These are phyloP conservation scores for Diogma glabrata DNA, from an alignment of 2,888 invertebrate species.

Conservation along the genomic window DNA sequence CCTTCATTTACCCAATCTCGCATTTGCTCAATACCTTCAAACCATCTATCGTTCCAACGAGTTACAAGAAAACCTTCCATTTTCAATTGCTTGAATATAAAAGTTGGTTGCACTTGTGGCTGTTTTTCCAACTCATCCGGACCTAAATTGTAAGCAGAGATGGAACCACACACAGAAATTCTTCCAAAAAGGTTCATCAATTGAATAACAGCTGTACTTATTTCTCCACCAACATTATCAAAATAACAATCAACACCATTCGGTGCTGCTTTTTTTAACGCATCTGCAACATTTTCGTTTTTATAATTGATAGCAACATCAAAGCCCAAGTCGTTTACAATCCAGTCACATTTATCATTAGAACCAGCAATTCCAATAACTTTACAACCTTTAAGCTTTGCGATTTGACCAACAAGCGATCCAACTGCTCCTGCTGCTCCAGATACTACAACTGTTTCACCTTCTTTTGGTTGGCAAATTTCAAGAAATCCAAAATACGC, in stretches of 20 bases:
- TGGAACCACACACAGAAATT: slow-evolving; percentile 52
- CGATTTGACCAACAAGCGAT: slow-evolving; percentile 66
- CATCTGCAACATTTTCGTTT: slow-evolving; percentile 40
- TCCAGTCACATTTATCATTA: slow-evolving; percentile 58
- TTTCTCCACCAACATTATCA: slow-evolving; percentile 60
- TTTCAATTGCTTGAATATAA: slow-evolving; percentile 46
- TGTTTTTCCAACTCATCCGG: slow-evolving; percentile 13
- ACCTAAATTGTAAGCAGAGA: slow-evolving; percentile 50
- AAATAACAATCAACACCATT: slow-evolving; percentile 64
- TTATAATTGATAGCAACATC: slow-evolving; percentile 64
- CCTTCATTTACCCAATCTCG: slow-evolving; percentile 52
- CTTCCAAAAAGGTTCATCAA: slow-evolving; percentile 52
- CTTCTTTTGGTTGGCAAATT: slow-evolving; percentile 55
- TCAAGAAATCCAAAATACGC: slow-evolving; percentile 65
- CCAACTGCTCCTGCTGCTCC: slow-evolving; percentile 73
- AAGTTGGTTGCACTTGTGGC: slow-evolving; percentile 40
- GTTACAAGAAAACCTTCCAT: slow-evolving; percentile 42
- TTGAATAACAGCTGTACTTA: slow-evolving; percentile 44
- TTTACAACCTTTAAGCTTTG: slow-evolving; percentile 54
- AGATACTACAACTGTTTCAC: slow-evolving; percentile 60
- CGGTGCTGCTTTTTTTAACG: slow-evolving; percentile 50
- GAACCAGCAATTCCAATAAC: slow-evolving; percentile 62
- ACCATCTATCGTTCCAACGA: slow-evolving; percentile 47
- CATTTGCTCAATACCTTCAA: slow-evolving; percentile 51
- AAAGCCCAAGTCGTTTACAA: slow-evolving; percentile 52